Evolutionary conservation across 1,140 invertebrate genomes (phyloP), one percentile per base, ranked within the genome.

Genomic region (Teleopsis dalmanni): DNA sequence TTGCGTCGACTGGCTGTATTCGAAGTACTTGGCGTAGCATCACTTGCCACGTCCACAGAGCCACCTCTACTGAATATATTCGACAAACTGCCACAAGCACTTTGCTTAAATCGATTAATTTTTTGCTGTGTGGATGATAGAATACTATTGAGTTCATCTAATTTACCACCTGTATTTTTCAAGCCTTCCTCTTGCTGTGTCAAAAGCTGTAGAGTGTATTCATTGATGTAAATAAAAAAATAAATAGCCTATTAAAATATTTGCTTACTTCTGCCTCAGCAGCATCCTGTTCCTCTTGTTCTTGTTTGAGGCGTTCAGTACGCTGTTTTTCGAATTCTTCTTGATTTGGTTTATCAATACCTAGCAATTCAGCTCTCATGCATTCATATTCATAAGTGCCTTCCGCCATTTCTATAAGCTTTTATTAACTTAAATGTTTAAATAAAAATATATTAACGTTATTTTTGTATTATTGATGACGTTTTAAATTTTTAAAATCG

Each of bases 121-220:
- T 91, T 90, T 47, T 84, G 85, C 68, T 95, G 90, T 1, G 91
- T 93, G 19, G 78, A 79, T 55, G 78, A 80, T 29, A 93, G 71
- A 47, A 89, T 88, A 18, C 75, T 81, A 59, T 88, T 91, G 23
- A 95, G 77, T 63, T 90, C 85, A 43, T 87, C 83, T n/a, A 94
- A 73, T 53, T 88, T 89, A 46, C 82, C 81, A 41, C 80, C 78
- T 2, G 84, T 76, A 47, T 80, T 79, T 56, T 82, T 77, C 4
- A 89, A 59, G 47, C 79, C 75, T 60, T 95, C 91, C 46, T 83
- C 76, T 57, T 86, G 77, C 36, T 73, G 61, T 34, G 83, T 73
- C 13, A 87, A 62, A 57, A 85, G 77, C 85, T 89, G 51, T 44
- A 73, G 67, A 57, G 51, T 43, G 36, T 49, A 40, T 23, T 47